Evolutionary conservation across 2,113 vertebrate genomes (phyloP).

Genomic region (Ibidorhyncha struthersii): DNA sequence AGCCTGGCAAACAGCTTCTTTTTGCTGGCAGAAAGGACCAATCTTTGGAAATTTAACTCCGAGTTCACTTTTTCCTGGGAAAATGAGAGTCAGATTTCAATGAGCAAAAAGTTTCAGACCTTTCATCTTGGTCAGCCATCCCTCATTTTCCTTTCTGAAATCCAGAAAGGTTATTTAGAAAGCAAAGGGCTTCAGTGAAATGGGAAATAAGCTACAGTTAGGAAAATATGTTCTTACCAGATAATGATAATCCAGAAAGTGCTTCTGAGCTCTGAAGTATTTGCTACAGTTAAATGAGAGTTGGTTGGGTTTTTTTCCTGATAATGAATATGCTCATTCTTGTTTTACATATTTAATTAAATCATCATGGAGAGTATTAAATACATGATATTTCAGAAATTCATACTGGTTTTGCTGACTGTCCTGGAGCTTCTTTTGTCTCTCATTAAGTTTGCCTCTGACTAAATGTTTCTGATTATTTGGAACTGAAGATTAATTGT

Average conservation of each 20-base stretch:
- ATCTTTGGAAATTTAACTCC: slow-evolving; percentile 8
- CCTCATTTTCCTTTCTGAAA: background rate
- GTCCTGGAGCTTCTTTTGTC: background rate
- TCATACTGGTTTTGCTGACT: background rate
- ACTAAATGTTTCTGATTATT: slow-evolving; percentile 29
- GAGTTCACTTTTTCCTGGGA: background rate
- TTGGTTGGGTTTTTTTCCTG: background rate
- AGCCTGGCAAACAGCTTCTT: background rate
- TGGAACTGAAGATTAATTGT: slow-evolving; percentile 17
- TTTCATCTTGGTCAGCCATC: background rate
- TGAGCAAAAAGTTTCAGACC: background rate
- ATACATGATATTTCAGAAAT: background rate
- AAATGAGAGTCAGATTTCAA: slow-evolving; percentile 3
- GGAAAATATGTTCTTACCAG: slow-evolving; percentile 19
- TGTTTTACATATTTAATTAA: background rate
- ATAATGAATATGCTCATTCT: background rate
- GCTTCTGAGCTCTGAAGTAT: background rate
- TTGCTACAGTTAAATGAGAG: background rate
- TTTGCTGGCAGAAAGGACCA: background rate
- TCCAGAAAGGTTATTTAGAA: slow-evolving; percentile 5
- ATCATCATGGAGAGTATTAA: background rate
- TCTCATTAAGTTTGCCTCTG: background rate
- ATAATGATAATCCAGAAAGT: background rate
- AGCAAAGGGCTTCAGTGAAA: background rate
- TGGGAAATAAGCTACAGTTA: background rate